Evolutionary conservation across 2,888 invertebrate species (phyloP), one percentile per base, ranked within the genome.

Genomic region (Polyploca ridens): DNA sequence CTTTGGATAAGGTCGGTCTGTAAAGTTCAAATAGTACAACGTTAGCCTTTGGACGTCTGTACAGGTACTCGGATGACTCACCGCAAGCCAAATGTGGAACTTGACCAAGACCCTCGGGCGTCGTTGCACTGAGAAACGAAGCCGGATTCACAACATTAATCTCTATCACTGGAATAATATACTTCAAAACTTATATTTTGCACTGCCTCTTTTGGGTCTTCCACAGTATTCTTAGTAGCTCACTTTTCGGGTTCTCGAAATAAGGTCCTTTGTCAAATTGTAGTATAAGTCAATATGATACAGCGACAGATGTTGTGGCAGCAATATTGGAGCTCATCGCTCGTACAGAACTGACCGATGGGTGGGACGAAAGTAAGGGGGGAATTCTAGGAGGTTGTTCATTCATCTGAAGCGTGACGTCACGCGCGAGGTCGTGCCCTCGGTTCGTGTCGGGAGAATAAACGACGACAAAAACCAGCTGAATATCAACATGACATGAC

Each of bases 371-470:
- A 57, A 41, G 64, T 41, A 68, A 64, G 72, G 72, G 68, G 69
- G 72, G 71, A 70, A 68, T 65, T 67, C 73, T 70, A 79, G 83
- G 86, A 78, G 82, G 85, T 71, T 88, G 89, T 89, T 90, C 93
- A 91, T 92, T 93, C 93, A 92, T 91, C 89, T 87, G 88, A 79
- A 74, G 72, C 81, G 83, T 91, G 90, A 91, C 92, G 92, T 91
- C 91, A 91, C 83, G 78, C 73, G 71, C 86, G 87, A 88, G 92
- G 91, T 91, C 91, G 80, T 90, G 90, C 86, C 91, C 92, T 88
- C 88, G 80, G 76, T 75, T 77, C 72, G 74, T 76, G 80, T 75
- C 70, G 75, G 76, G 79, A 84, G 79, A 84, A 82, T 79, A 80
- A 38, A 84, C 74, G 72, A 72, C 80, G 72, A 81, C 81, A 85